Conservation (phyloP, 2,797 vertebrate genomes). For the Thripadectes ignobilis region DNA sequence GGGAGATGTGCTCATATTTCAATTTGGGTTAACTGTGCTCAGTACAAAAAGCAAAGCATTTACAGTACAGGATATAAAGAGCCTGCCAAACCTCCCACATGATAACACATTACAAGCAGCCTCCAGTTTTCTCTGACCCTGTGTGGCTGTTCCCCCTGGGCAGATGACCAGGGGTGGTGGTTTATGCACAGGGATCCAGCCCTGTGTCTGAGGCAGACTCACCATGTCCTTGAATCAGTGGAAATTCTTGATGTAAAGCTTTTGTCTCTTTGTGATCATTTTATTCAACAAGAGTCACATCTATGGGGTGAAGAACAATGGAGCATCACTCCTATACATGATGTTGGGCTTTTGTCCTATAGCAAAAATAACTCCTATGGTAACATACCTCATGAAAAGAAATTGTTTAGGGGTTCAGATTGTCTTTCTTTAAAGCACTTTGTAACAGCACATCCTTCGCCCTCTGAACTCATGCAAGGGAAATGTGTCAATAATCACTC, state of each 20-base stretch:
- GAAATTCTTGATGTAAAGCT: neutral
- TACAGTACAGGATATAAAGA: neutral
- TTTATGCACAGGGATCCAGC: accelerated
- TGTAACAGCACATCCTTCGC: neutral
- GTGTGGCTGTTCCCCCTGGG: accelerated
- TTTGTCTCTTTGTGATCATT: neutral
- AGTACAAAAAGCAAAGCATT: neutral
- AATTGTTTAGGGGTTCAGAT: neutral
- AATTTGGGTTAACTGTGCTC: neutral
- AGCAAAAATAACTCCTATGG: neutral
- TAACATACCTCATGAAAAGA: neutral
- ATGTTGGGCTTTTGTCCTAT: neutral
- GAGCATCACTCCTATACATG: neutral
- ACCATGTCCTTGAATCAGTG: accelerated
- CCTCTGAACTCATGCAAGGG: neutral
- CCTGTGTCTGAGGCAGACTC: neutral
- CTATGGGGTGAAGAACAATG: neutral
- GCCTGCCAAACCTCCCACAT: accelerated
- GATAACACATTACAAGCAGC: neutral
- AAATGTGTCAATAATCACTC: neutral
- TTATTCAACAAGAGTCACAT: neutral
- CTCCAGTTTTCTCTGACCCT: neutral
- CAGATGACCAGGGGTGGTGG: neutral
- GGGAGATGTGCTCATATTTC: neutral
- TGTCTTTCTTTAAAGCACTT: neutral